Conservation (phyloP, 2,888 invertebrate genomes). For the Yponomeuta plumbellus region DNA sequence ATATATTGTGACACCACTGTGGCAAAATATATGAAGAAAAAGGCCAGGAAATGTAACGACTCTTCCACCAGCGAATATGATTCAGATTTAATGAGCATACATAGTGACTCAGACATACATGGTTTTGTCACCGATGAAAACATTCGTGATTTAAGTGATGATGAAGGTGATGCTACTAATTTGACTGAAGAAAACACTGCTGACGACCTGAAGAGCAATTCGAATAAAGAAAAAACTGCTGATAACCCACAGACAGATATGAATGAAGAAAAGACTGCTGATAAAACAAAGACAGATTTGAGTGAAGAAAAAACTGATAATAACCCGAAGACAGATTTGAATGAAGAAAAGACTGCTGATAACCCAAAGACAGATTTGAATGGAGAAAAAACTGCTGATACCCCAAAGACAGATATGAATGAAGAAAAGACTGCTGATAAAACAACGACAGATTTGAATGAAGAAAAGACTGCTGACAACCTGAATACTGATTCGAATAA, state of each 20-base stretch:
- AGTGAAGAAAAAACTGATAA: conserved; percentile 3
- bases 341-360: neutral
- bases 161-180: conserved; percentile 8
- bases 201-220: neutral
- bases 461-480: conserved; percentile 4
- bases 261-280: conserved; percentile 1
- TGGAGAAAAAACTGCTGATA: conserved; percentile 4
- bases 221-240: conserved; percentile 5
- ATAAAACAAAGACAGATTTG: neutral
- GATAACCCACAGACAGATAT: neutral
- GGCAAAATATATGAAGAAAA: conserved; percentile 9
- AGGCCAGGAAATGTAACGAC: conserved; percentile 12
- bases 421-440: neutral
- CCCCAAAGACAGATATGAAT: neutral
- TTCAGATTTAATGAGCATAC: conserved; percentile 12
- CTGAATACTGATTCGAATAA: neutral
- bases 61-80: conserved; percentile 12
- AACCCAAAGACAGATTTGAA: neutral
- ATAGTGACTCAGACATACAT: conserved; percentile 11
- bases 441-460: neutral
- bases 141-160: conserved; percentile 8
- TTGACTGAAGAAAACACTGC: conserved; percentile 6
- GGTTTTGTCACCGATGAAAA: conserved; percentile 10
- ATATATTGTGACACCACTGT: conserved; percentile 10
- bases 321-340: neutral